A percentile compares a stretch with the other conserved stretches of the same genome.
Evolutionary conservation across 2,113 vertebrate genomes (phyloP).

Genomic region (Triplophysa rosa): DNA sequence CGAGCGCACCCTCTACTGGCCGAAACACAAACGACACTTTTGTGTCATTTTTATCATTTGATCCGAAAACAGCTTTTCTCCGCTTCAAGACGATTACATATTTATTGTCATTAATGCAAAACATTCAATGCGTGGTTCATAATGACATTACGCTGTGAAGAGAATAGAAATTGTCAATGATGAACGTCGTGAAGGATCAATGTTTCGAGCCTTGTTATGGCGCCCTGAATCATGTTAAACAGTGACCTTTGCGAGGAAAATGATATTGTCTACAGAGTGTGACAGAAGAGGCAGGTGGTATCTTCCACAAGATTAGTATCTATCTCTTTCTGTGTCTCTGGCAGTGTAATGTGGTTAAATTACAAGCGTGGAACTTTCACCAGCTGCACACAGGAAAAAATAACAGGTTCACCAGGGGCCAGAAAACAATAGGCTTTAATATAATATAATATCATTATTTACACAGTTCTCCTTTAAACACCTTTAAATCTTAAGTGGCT

Average conservation of each 20-base stretch:
- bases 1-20: slow-evolving; percentile 7
- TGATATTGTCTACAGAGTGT: neutral
- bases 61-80: neutral
- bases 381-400: neutral
- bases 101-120: neutral
- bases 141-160: neutral
- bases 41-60: too few relatives aligned
- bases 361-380: neutral
- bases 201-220: neutral
- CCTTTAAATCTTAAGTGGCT: too few relatives aligned
- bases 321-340: neutral
- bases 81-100: neutral
- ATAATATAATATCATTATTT: neutral
- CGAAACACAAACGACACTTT: neutral
- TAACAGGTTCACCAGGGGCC: neutral
- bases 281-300: slow-evolving; percentile 11
- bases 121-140: neutral
- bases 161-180: neutral
- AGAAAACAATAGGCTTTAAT: neutral
- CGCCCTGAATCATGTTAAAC: slow-evolving; percentile 5
- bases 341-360: slow-evolving; percentile 11
- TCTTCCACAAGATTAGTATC: neutral
- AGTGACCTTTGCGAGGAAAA: neutral
- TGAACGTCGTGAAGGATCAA: neutral
- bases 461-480: too few relatives aligned